Conservation (phyloP, 2,797 vertebrate genomes). For the Crocidura indochinensis region DNA sequence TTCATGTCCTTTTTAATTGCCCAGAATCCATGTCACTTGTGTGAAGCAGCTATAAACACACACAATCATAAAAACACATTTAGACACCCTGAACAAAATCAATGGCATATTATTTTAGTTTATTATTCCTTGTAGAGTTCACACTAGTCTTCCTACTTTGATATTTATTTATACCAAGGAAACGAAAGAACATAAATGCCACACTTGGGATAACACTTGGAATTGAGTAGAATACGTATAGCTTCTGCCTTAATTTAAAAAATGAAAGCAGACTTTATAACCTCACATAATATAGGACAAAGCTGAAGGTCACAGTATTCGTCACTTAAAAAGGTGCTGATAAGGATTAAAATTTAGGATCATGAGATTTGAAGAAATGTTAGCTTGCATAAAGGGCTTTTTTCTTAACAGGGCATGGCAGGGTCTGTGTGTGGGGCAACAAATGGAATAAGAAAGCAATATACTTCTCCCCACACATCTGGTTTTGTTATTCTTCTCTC, state of each 20-base stretch:
- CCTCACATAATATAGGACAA: slow-evolving; percentile 87
- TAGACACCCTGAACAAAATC: slow-evolving; percentile 91
- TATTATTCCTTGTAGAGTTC: slow-evolving; percentile 91
- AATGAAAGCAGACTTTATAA: slow-evolving; percentile 85
- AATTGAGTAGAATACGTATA: slow-evolving; percentile 82
- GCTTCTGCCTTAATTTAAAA: slow-evolving; percentile 89
- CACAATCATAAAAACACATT: slow-evolving; percentile 91
- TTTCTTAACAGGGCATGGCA: neutral
- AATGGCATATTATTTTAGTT: slow-evolving; percentile 91
- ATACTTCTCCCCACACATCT: neutral
- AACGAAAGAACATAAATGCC: slow-evolving; percentile 90
- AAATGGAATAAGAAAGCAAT: slow-evolving; percentile 17
- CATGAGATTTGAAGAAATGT: slow-evolving; percentile 65
- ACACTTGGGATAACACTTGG: slow-evolving; percentile 90
- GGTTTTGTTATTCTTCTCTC: slow-evolving; percentile 81
- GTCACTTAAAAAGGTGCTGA: slow-evolving; percentile 79
- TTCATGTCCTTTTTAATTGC: slow-evolving; percentile 90
- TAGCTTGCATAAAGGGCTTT: slow-evolving; percentile 77
- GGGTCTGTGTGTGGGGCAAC: neutral
- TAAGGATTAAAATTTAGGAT: slow-evolving; percentile 73
- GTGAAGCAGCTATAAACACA: slow-evolving; percentile 90
- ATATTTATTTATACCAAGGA: slow-evolving; percentile 92
- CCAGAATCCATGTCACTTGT: slow-evolving; percentile 89
- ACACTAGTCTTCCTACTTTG: slow-evolving; percentile 90
- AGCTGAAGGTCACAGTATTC: slow-evolving; percentile 89